phyloP scores from a whole-genome alignment of 53 echinoderm and acorn worm genomes.

The Echinometra lucunter region DNA sequence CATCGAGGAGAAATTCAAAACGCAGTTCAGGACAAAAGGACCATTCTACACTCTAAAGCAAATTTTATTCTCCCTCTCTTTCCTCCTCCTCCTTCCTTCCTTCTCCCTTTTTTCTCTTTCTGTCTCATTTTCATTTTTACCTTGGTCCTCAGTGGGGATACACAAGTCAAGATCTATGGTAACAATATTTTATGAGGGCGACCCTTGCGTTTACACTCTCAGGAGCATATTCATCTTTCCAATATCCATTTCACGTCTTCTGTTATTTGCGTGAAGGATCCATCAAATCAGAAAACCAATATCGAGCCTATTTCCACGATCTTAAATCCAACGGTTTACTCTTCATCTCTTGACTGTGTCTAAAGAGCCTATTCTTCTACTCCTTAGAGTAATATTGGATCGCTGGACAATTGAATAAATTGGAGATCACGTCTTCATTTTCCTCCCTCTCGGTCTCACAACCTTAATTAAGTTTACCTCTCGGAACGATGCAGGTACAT shows the following conservation, averaged over 20 bases:
- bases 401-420: slow-evolving; percentile 2
- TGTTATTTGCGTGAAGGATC: neutral
- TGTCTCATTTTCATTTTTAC: neutral
- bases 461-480: neutral
- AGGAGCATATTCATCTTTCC: neutral
- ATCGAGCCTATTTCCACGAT: neutral
- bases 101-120: neutral
- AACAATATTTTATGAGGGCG: neutral
- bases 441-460: neutral
- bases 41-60: neutral
- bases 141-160: neutral
- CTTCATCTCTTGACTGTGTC: neutral
- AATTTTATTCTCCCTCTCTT: neutral
- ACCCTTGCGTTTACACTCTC: neutral
- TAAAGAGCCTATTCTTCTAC: neutral
- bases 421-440: neutral
- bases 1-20: neutral
- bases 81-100: neutral
- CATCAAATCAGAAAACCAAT: slow-evolving; percentile 6
- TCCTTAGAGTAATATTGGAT: neutral
- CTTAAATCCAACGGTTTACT: neutral
- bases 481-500: neutral
- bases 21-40: neutral
- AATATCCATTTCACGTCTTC: slow-evolving; percentile 18
- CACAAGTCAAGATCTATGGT: slow-evolving; percentile 1